Percentiles rank a stretch among this genome's conserved stretches.
Evolutionary conservation across 2,113 vertebrate genomes (phyloP).

Genomic region (Nibea albiflora): DNA sequence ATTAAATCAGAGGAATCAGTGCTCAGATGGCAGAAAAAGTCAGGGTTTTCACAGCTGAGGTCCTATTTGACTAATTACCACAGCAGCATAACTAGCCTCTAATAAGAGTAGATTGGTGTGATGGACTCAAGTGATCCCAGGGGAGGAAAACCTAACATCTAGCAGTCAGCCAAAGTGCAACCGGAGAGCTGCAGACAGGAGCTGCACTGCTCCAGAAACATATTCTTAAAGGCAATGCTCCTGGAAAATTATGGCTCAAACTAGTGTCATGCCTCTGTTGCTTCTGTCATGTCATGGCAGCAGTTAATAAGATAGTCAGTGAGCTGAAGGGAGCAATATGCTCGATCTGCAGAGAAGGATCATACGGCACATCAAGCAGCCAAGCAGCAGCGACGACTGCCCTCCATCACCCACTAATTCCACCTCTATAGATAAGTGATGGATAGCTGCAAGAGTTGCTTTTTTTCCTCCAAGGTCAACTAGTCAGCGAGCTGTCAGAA

Average conservation of each 20-base stretch:
- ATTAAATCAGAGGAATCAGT: slow-evolving; percentile 23
- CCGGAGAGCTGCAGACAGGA: slow-evolving; percentile 22
- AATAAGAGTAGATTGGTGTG: slow-evolving; percentile 34
- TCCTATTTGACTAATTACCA: slow-evolving; percentile 32
- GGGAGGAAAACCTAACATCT: slow-evolving; percentile 23
- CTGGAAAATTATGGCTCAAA: slow-evolving; percentile 57
- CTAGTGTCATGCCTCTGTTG: slow-evolving; percentile 44
- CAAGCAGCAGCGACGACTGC: slow-evolving; percentile 26
- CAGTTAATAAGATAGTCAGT: slow-evolving; percentile 64
- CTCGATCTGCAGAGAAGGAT: slow-evolving; percentile 43
- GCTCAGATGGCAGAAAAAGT: not conserved
- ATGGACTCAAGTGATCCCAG: slow-evolving; percentile 44
- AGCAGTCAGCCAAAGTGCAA: slow-evolving; percentile 24
- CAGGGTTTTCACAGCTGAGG: slow-evolving; percentile 23
- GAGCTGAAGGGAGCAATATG: slow-evolving; percentile 62
- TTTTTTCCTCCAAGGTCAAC: slow-evolving; percentile 39
- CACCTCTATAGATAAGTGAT: slow-evolving; percentile 28
- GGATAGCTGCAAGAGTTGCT: not conserved
- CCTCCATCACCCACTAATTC: slow-evolving; percentile 41
- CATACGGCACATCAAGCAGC: slow-evolving; percentile 64
- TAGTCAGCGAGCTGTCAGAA: not conserved
- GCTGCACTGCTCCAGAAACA: slow-evolving; percentile 26
- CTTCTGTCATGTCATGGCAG: slow-evolving; percentile 47
- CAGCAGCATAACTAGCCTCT: not conserved
- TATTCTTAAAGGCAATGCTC: slow-evolving; percentile 36